These are phyloP conservation scores for Asarcornis scutulata DNA, from an alignment of 2,113 vertebrate genomes.

Conservation along the genomic window DNA sequence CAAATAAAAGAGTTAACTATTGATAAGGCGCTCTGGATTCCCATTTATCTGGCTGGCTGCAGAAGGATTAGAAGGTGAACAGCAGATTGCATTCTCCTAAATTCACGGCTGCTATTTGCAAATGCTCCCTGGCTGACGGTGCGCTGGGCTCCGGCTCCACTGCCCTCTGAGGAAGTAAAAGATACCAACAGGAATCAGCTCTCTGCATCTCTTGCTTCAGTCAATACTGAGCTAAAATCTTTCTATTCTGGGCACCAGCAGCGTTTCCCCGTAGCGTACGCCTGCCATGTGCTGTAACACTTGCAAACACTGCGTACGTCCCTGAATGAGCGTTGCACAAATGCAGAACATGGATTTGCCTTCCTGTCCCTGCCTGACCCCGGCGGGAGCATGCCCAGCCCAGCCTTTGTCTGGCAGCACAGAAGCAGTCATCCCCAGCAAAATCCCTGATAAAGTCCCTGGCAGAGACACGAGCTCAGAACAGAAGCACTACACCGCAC, in stretches of 20 bases:
- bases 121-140: neutral
- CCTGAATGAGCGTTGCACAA: conserved; percentile 42
- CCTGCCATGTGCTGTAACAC: conserved; percentile 49
- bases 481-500: neutral
- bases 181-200: conserved; percentile 19
- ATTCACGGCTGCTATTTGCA: neutral
- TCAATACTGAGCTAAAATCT: conserved; percentile 51
- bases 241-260: conserved; percentile 48
- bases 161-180: conserved; percentile 11
- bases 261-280: conserved; percentile 19
- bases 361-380: conserved; percentile 48
- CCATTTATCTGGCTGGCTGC: conserved; percentile 2
- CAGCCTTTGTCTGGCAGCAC: neutral
- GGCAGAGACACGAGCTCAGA: neutral
- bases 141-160: neutral
- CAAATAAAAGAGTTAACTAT: neutral
- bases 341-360: conserved; percentile 35
- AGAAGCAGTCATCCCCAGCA: neutral
- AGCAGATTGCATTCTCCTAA: neutral
- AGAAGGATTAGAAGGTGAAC: neutral
- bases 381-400: neutral
- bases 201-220: conserved; percentile 29
- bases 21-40: neutral
- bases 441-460: neutral
- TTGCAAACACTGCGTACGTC: conserved; percentile 22